Base-by-base conservation (phyloP, 2,797 vertebrate species). In the Podarcis lilfordi region DNA sequence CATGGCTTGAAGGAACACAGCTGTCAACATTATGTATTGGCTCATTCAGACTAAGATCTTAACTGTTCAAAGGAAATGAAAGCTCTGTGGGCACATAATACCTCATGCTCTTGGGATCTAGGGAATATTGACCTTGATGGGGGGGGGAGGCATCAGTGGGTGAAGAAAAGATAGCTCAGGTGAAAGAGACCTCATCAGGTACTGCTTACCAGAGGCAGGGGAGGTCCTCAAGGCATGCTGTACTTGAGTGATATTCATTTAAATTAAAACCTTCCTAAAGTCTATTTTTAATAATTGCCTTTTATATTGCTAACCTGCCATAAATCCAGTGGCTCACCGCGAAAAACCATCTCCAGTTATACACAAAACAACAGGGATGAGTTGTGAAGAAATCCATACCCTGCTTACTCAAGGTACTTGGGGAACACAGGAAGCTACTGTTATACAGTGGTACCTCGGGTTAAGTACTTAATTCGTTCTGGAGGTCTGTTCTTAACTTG, bases 211-310 rank as follows among this genome's bases (percentile, higher is more conserved):
- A 27, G 25, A 7, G 1, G 1, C 71, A 0, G 0, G 68, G 64
- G 61, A 43, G 27, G 5, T 75, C 61, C 7, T 9, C 3, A 78
- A 45, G 77, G 74, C 23, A 32, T 9, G 1, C 0, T 0, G 29
- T 75, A 72, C 43, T 0, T 10, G 43, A 25, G 35, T 40, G 71
- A 45, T 87, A 82, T 69, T 85, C 80, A 90, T 78, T 85, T 91
- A 84, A 83, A 92, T 91, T 89, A 88, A 91, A 88, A 23, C 40
- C 78, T 90, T 90, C 90, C 91, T 45, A 45, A 87, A 92, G 81
- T 82, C 71, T 77, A 81, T 82, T 88, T 91, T 86, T 79, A 19
- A 40, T 86, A 76, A 91, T 88, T 94, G 84, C 55, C 84, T 93
- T 89, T 88, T 94, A 87, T 79, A 80, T 91, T 50, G 84, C 74